Conservation (phyloP, 30 jellyfish, hydroid and myxozoan species). For the Catostylus mosaicus region DNA sequence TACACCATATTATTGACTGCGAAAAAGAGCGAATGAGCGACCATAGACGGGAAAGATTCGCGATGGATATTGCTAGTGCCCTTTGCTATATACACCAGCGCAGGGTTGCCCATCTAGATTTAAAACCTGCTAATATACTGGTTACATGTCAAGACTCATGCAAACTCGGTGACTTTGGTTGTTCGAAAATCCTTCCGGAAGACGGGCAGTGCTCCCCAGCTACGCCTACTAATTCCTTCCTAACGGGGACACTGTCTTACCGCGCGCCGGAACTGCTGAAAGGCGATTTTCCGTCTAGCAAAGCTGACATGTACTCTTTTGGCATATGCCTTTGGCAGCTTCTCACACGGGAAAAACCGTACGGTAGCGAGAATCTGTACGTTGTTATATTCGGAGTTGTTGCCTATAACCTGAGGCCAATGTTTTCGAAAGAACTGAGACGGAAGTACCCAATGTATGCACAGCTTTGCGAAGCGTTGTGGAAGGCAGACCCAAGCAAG, state of each 20-base stretch:
- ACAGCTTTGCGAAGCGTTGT: conserved; percentile 79
- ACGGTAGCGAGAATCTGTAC: conserved; percentile 94
- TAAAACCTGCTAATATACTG: conserved; percentile 97
- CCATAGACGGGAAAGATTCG: conserved; percentile 75
- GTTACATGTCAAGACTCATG: conserved; percentile 90
- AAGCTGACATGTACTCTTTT: conserved; percentile 95
- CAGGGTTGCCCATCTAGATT: conserved; percentile 94
- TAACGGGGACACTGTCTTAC: conserved; percentile 97
- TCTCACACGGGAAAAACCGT: conserved; percentile 93
- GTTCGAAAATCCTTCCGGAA: conserved; percentile 89
- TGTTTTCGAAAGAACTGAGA: conserved; percentile 66
- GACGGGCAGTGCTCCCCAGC: conserved; percentile 98
- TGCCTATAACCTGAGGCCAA: conserved; percentile 93
- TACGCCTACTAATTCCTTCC: conserved; percentile 94
- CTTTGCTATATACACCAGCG: conserved; percentile 84
- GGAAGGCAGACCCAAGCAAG: conserved; percentile 91
- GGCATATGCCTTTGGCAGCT: conserved; percentile 99
- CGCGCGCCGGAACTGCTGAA: conserved; percentile 96
- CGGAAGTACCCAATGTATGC: conserved; percentile 71
- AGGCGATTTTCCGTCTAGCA: conserved; percentile 96
- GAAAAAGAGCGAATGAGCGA: conserved; percentile 80
- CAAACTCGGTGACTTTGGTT: conserved; percentile 99
- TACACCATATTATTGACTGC: conserved; percentile 76
- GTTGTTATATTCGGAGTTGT: conserved; percentile 99
- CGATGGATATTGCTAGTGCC: conserved; percentile 93